Evolutionary conservation across 1,140 invertebrate genomes (phyloP).

Genomic region (Caenorhabditis briggsae): DNA sequence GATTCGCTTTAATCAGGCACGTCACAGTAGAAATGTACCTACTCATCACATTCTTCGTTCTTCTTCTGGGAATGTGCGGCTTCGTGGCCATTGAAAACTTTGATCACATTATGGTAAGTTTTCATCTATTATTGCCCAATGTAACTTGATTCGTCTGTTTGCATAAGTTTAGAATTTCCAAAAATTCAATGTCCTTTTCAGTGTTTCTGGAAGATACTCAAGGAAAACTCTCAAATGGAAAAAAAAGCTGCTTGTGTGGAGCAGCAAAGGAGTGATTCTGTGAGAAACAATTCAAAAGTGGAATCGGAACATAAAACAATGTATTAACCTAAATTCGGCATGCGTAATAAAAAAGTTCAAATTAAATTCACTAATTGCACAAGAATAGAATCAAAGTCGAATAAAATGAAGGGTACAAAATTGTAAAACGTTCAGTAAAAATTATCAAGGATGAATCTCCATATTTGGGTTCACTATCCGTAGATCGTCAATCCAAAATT

Average conservation of each 20-base stretch:
- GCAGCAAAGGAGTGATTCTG: neutral
- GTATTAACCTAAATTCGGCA: no score
- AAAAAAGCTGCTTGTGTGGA: neutral
- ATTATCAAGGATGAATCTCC: no score
- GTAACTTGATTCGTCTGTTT: neutral
- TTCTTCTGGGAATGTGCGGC: conserved; percentile 85
- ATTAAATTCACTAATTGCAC: no score
- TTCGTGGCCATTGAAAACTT: conserved; percentile 59
- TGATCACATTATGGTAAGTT: conserved; percentile 51
- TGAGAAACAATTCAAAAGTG: no score
- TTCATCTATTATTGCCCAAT: neutral
- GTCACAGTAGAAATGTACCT: conserved; percentile 90
- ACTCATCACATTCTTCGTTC: conserved; percentile 87
- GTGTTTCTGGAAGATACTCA: neutral
- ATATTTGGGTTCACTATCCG: no score
- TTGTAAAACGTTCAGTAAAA: no score
- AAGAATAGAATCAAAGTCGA: no score
- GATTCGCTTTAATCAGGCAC: conserved; percentile 81
- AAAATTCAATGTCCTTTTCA: neutral
- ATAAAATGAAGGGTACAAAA: no score
- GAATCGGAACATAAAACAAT: no score
- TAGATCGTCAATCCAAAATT: no score
- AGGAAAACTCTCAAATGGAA: neutral
- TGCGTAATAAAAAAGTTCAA: no score
- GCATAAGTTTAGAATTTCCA: neutral